Evolutionary conservation across 2,113 vertebrate species (phyloP), one percentile per base, ranked within the genome.

Genomic region (Aphelocoma coerulescens): DNA sequence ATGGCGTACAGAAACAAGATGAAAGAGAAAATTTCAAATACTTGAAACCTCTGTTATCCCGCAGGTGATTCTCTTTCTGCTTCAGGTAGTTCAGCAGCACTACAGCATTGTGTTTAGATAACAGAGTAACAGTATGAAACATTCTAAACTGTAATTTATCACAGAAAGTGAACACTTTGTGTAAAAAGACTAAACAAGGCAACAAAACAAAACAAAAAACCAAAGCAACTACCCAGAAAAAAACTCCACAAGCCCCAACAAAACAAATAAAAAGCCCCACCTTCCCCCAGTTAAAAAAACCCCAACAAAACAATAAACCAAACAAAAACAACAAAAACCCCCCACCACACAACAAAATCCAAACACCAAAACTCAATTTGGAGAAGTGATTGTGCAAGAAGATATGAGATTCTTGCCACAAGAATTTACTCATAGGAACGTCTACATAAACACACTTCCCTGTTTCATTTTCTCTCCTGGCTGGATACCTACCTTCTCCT

Each of bases 21-120:
- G 51, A 96, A 96, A 97, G 82, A 65, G 67, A 82, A 39, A 55
- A 58, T 90, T 74, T 95, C 30, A 91, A 93, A 51, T 57, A 15
- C n/a, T 62, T 46, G n/a, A 62, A 88, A 23, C 17, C 6, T 37
- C 17, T 82, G 44, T 63, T 79, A 43, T 51, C 8, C 43, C 55
- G 11, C 32, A 54, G 28, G 14, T n/a, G 33, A 35, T 76, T 91
- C 23, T 79, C 24, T 77, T 91, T 69, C 94, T 88, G n/a, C 58
- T 96, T 95, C 95, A 48, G n/a, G 37, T 89, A 80, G 11, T 22
- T 92, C 65, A 81, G 4, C 77, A 90, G 89, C 77, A 96, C 32
- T 79, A 87, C 41, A 91, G 20, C 10, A 8, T 24, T 84, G 51
- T 52, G 54, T 95, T 94, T 73, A 73, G 32, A 91, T 27, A 71